Base-by-base conservation (phyloP, 1,140 invertebrate species). In the Riptortus pedestris region DNA sequence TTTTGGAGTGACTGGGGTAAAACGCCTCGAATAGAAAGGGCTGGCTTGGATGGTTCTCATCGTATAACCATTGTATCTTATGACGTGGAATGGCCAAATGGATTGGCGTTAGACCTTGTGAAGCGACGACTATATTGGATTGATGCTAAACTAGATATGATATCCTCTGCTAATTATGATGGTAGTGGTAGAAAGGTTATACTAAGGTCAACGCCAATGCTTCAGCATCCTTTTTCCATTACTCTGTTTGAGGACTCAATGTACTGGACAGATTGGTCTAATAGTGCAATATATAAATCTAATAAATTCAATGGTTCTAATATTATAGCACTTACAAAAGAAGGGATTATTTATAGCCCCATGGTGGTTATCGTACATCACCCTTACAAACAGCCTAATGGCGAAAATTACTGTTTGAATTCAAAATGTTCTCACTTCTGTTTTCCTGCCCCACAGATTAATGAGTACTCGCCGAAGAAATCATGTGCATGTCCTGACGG, bases 1-100 rank as follows among this genome's bases (percentile, higher is more conserved):
- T 96, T 91, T 75, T 97, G 94, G 93, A 92, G 90, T 0, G 95
- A 98, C 74, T 97, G 94, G 93, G 93, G 95, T 67, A 80, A 87
- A 62, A 81, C 83, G 58, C 82, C 93, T 20, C 85, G 89, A 70
- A 98, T 98, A 68, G 94, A 98, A 75, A 80, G 90, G 63, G 90
- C 92, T 47, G 87, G 87, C 48, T 93, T 98, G 91, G 96, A 98
- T 74, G 96, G 96, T 24, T 85, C 86, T 11, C 88, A 94, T 72
- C 79, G 94, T 27, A 82, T 87, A 72, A 82, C 85, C 4, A 90
- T 98, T 68, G 87, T 98, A 1, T 85, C 84, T 12, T 87, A 84
- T 63, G 90, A 96, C 72, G 85, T 98, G 14, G 90, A 88, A 72
- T 97, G 93, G 93, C 94, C 96, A 16, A 97, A 97, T 74, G 93